These are phyloP conservation scores for Orchestes rusci DNA, from an alignment of 2,888 invertebrate species.

Conservation along the genomic window DNA sequence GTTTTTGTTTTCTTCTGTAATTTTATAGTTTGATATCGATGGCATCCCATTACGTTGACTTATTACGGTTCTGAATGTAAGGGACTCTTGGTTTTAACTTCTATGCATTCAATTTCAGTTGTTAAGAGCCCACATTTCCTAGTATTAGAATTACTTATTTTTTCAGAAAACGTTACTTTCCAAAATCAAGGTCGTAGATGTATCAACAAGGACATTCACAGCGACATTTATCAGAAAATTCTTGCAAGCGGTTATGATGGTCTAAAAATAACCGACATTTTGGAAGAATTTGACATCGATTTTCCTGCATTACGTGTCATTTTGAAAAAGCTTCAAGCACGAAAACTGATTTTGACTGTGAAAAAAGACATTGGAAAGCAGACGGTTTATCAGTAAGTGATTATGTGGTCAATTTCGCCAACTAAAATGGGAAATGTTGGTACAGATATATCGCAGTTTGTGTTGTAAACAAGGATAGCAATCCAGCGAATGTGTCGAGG, in stretches of 20 bases:
- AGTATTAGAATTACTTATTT: too few species aligned
- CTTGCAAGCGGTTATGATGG: slow-evolving; percentile 32
- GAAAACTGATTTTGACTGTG: slow-evolving; percentile 28
- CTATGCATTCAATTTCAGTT: too few species aligned
- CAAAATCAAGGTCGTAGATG: slow-evolving; percentile 19
- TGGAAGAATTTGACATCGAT: slow-evolving; percentile 29
- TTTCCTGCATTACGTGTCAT: slow-evolving; percentile 31
- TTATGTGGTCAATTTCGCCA: not conserved
- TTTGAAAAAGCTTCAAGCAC: slow-evolving; percentile 29
- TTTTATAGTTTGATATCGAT: too few species aligned
- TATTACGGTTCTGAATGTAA: too few species aligned
- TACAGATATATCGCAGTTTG: slow-evolving; percentile 30
- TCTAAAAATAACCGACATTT: slow-evolving; percentile 30
- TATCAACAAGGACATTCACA: slow-evolving; percentile 28
- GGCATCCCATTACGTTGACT: too few species aligned
- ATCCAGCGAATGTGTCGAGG: not conserved
- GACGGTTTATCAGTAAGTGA: slow-evolving; percentile 33
- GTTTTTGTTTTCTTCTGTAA: too few species aligned
- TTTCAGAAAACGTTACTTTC: too few species aligned
- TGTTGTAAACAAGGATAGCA: slow-evolving; percentile 12
- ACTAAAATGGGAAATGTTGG: slow-evolving; percentile 25
- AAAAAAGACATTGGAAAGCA: slow-evolving; percentile 35
- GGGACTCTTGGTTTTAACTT: too few species aligned
- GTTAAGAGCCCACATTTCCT: too few species aligned
- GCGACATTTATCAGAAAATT: slow-evolving; percentile 33